Evolutionary conservation across 2,113 vertebrate genomes (phyloP).

Genomic region (Percina caprodes): DNA sequence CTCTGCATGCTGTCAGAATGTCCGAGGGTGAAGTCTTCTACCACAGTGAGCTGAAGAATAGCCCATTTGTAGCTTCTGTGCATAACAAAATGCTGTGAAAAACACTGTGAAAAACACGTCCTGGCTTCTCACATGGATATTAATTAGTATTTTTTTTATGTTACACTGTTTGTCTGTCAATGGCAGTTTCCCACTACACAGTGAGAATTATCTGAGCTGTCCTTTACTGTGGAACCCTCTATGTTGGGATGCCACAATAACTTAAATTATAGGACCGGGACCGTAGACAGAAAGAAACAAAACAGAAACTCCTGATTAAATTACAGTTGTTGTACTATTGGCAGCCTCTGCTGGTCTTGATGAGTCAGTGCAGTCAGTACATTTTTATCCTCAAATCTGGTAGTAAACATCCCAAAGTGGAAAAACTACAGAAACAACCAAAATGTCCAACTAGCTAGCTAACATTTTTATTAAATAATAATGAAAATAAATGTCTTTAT

Average conservation of each 20-base stretch:
- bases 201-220: not conserved
- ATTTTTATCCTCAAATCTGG: not conserved
- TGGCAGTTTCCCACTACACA: not conserved
- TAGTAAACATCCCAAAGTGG: not conserved
- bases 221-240: not conserved
- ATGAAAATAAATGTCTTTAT: no score
- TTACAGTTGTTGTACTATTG: not conserved
- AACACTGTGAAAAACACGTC: not conserved
- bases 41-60: slow-evolving; percentile 31
- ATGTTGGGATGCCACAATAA: not conserved
- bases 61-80: slow-evolving; percentile 26
- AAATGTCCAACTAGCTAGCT: not conserved
- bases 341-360: slow-evolving; percentile 33
- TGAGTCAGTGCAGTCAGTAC: not conserved
- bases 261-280: not conserved
- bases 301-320: not conserved
- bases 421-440: not conserved
- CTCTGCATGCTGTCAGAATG: not conserved
- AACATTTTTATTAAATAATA: not conserved
- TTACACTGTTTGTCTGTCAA: not conserved
- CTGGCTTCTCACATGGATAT: not conserved
- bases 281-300: not conserved
- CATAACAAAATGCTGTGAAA: slow-evolving; percentile 13
- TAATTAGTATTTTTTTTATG: not conserved
- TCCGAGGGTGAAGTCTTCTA: not conserved